Conservation (phyloP, 2,888 invertebrate genomes). For the Camponotus fellah region DNA sequence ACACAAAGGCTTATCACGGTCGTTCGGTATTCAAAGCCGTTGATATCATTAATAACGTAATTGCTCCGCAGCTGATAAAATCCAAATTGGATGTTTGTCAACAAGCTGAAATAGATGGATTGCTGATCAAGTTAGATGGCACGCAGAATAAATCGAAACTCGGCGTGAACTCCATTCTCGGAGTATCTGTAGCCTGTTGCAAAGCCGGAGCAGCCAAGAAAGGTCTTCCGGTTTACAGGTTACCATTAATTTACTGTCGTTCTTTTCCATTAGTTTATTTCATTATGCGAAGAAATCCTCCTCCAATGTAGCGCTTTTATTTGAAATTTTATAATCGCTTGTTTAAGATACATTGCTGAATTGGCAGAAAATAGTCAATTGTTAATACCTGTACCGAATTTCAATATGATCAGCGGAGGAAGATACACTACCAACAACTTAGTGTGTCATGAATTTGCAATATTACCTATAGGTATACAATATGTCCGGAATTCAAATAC, state of each 20-base stretch:
- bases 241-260: not conserved
- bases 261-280: not conserved
- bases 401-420: constrained; percentile 82
- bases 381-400: constrained; percentile 81
- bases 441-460: constrained; percentile 80
- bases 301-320: not conserved
- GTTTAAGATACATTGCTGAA: constrained; percentile 78
- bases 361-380: constrained; percentile 77
- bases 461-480: constrained; percentile 77
- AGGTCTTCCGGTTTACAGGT: constrained; percentile 82
- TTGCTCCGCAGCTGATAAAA: constrained; percentile 81
- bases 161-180: constrained; percentile 81
- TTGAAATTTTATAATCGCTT: not conserved
- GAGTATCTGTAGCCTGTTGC: constrained; percentile 81
- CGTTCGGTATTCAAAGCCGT: constrained; percentile 81
- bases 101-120: constrained; percentile 81
- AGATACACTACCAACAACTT: constrained; percentile 77
- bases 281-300: not conserved
- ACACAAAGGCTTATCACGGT: constrained; percentile 77
- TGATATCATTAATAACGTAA: constrained; percentile 81
- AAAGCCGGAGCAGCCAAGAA: constrained; percentile 82
- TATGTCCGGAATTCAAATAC: not conserved
- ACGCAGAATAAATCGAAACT: constrained; percentile 82
- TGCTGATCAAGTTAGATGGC: constrained; percentile 79
- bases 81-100: constrained; percentile 80